These are phyloP conservation scores for Halocaridina rubra DNA, from an alignment of 2,888 invertebrate species.

Conservation along the genomic window DNA sequence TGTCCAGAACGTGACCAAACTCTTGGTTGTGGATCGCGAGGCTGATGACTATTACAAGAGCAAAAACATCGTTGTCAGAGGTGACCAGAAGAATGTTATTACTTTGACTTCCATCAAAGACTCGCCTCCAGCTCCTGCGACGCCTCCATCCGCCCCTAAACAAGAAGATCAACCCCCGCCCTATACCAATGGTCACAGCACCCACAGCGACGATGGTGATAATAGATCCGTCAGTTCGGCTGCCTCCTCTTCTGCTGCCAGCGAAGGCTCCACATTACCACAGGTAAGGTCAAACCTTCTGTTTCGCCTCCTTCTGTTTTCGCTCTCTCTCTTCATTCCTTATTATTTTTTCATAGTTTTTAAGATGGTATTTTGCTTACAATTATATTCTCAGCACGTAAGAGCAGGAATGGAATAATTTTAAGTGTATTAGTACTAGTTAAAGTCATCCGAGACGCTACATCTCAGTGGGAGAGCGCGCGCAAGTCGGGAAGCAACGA, in stretches of 20 bases:
- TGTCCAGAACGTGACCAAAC: slow-evolving; percentile 84
- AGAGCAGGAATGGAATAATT: no score
- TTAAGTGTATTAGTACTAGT: no score
- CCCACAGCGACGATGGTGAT: slow-evolving; percentile 36
- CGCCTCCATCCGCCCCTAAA: no score
- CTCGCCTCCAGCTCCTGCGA: background rate
- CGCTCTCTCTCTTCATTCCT: no score
- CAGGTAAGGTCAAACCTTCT: no score
- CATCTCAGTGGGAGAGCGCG: no score
- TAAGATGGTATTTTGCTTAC: no score
- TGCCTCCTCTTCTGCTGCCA: slow-evolving; percentile 37
- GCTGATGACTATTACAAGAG: slow-evolving; percentile 79
- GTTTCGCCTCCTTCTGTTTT: no score
- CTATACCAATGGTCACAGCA: slow-evolving; percentile 25
- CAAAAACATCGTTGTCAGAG: slow-evolving; percentile 72
- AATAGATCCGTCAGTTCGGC: slow-evolving; percentile 47
- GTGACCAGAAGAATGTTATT: slow-evolving; percentile 71
- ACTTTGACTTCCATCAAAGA: slow-evolving; percentile 65
- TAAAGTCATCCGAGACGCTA: no score
- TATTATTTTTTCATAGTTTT: no score
- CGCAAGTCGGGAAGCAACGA: no score
- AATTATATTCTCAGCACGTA: no score
- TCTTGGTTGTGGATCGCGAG: slow-evolving; percentile 85
- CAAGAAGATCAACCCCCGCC: background rate
- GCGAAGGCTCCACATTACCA: slow-evolving; percentile 38